phyloP scores from a whole-genome alignment of 2,888 invertebrate species.

The Cepaea hortensis region DNA sequence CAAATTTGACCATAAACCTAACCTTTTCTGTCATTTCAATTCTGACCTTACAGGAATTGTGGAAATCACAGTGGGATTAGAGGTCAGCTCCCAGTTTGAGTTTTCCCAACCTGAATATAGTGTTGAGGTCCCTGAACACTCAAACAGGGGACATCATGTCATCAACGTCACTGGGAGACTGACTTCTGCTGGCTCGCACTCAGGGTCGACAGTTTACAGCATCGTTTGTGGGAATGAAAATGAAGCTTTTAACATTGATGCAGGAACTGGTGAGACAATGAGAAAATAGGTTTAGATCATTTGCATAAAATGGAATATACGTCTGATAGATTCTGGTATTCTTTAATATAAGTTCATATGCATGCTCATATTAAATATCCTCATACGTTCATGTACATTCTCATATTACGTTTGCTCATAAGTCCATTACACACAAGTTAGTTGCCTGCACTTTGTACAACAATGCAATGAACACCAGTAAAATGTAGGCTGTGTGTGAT shows the following conservation, averaged over 20 bases:
- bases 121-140: constrained; percentile 86
- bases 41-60: constrained; percentile 80
- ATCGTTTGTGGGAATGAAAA: constrained; percentile 67
- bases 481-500: no score
- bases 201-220: constrained; percentile 59
- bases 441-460: no score
- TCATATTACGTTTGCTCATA: no score
- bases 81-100: constrained; percentile 79
- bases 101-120: constrained; percentile 86
- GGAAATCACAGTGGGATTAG: constrained; percentile 86
- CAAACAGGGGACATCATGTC: constrained; percentile 87
- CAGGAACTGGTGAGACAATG: constrained; percentile 51
- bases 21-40: neutral
- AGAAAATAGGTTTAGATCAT: no score
- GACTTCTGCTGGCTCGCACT: constrained; percentile 41
- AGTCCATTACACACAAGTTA: no score
- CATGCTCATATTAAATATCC: no score
- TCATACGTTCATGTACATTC: no score
- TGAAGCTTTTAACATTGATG: constrained; percentile 60
- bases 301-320: no score
- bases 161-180: constrained; percentile 81
- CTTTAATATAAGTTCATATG: no score
- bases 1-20: neutral
- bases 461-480: no score
- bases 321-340: no score